Percentiles rank a stretch among this genome's conserved stretches.
These are phyloP conservation scores for Ophion obscuratus DNA, from an alignment of 2,888 invertebrate species.

Conservation along the genomic window DNA sequence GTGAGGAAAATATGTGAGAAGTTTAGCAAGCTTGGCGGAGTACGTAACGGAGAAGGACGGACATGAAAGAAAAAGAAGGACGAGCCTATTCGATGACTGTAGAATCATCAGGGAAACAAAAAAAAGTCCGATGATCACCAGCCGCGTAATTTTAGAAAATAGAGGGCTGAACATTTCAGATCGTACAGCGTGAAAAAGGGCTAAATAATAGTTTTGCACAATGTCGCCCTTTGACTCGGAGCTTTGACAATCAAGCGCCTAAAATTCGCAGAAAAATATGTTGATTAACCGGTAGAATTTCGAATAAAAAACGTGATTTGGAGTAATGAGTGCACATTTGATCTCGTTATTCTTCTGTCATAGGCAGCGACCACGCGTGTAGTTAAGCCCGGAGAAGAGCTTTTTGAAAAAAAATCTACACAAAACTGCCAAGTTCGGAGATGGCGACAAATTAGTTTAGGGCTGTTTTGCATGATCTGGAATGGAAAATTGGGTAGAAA, in stretches of 20 bases:
- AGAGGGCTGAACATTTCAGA: not conserved
- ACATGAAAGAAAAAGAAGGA: conserved; percentile 10
- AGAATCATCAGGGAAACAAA: not conserved
- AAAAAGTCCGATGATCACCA: conserved; percentile 12
- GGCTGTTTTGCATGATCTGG: too few species aligned
- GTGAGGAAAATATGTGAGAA: conserved; percentile 15
- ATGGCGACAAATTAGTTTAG: too few species aligned
- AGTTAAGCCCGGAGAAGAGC: conserved; percentile 10
- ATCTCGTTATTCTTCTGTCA: not conserved
- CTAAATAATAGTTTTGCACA: conserved; percentile 17
- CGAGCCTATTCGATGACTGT: not conserved
- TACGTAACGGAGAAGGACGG: not conserved
- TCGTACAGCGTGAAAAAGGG: conserved; percentile 12
- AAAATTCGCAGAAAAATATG: conserved; percentile 9
- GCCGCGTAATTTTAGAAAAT: conserved; percentile 1
- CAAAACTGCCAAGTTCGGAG: conserved; percentile 8
- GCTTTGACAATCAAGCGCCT: conserved; percentile 12
- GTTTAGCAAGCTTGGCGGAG: not conserved
- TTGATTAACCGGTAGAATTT: conserved; percentile 5
- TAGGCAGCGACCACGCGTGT: not conserved
- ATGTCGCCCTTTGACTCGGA: conserved; percentile 14
- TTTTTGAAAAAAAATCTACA: conserved; percentile 9
- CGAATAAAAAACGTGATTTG: conserved; percentile 3
- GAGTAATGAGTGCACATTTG: conserved; percentile 1
- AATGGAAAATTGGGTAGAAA: too few species aligned